Evolutionary conservation across 2,888 invertebrate genomes (phyloP), one percentile per base, ranked within the genome.

Genomic region (Euphydryas editha): DNA sequence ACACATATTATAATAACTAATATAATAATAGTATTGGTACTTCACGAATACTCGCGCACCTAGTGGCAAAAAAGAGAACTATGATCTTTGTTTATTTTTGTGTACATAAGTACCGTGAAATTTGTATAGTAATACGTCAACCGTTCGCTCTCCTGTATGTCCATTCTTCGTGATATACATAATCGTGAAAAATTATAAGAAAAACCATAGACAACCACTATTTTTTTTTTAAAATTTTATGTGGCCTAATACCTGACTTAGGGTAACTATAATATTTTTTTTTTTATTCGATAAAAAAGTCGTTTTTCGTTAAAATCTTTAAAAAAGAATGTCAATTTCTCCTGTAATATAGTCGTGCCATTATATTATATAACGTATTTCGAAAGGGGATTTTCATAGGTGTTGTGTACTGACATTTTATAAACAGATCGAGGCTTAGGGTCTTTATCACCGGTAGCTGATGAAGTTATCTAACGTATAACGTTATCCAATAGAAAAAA

Each of bases 271-370:
- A 30, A 55, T 47, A 56, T 36, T 46, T 15, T 30, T 30, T 54
- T 17, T 51, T 24, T 17, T 20, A 59, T 54, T 59, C 7, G 30
- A 15, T 30, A 17, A 18, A 17, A 39, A 62, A 18, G 24, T 57
- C 57, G 37, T 59, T 42, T 63, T 60, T 57, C 55, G 54, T 65
- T 51, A 21, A 24, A 51, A 57, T 60, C 77, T 79, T 86, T 83
- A 81, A 86, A 87, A n/a, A n/a, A n/a, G n/a, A n/a, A n/a, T n/a
- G 92, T 92, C 92, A 92, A 92, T 92, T 91, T n/a, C 85, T 90
- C 81, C 80, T 92, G 91, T 91, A 39, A 91, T 79, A 92, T 92
- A 92, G 83, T 85, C 78, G 92, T 92, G 92, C 92, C 91, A 92
- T 92, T 84, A 81, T 87, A 84, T 81, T 83, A 79, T 79, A 54